Evolutionary conservation across 2,113 vertebrate species (phyloP).

Genomic region (Amblyornis subalaris): DNA sequence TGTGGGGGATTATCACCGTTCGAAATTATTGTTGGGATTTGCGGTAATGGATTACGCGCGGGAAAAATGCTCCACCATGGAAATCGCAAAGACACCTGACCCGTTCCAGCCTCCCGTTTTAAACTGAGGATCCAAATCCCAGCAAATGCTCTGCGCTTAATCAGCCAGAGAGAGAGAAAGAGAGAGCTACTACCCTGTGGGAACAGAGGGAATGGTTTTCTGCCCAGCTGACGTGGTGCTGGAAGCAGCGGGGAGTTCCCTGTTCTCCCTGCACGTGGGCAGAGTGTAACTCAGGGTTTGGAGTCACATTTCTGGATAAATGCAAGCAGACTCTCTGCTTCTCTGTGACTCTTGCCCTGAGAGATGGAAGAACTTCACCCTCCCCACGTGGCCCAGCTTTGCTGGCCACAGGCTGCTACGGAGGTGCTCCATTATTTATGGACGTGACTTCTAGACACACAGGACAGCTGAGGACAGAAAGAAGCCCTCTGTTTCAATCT

Average conservation of each 20-base stretch:
- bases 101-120: not conserved
- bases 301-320: not conserved
- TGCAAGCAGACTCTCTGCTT: rapidly evolving
- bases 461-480: not conserved
- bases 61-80: not conserved
- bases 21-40: constrained; percentile 33
- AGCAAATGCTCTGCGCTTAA: not conserved
- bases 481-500: not conserved
- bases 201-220: not conserved
- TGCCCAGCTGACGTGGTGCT: not conserved
- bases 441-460: not conserved
- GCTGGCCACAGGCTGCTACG: not conserved
- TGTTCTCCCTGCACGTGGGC: not conserved
- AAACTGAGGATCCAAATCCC: not conserved
- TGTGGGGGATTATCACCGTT: constrained; percentile 43
- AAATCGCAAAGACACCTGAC: not conserved
- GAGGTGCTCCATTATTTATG: not conserved
- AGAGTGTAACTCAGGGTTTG: not conserved
- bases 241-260: not conserved
- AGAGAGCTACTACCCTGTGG: not conserved
- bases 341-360: not conserved
- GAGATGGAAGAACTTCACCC: not conserved
- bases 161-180: not conserved
- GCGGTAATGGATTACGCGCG: constrained; percentile 16
- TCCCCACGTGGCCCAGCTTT: not conserved